phyloP scores from a whole-genome alignment of 2,113 vertebrate species.

The Zosterops japonicus region DNA sequence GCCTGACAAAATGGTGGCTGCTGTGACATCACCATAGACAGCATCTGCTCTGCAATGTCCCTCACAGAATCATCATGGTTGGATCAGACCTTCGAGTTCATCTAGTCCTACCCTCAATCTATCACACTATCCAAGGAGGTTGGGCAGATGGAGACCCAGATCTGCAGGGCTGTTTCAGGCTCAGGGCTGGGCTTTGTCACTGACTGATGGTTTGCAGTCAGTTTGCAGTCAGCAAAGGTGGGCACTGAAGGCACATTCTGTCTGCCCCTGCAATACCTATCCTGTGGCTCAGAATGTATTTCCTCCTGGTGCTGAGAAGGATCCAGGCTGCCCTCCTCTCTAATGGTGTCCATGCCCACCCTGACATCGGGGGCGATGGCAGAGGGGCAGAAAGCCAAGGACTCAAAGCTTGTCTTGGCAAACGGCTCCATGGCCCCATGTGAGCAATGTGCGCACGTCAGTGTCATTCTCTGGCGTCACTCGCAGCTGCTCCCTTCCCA shows the following conservation, averaged over 20 bases:
- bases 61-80: not conserved
- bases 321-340: rapidly evolving
- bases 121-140: not conserved
- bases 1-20: not conserved
- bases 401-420: not conserved
- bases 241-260: not conserved
- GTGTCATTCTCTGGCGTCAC: rapidly evolving
- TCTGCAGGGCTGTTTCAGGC: not conserved
- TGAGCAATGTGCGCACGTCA: rapidly evolving
- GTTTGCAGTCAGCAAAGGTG: not conserved
- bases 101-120: not conserved
- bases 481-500: not conserved
- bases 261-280: rapidly evolving
- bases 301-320: not conserved
- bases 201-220: rapidly evolving
- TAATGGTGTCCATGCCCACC: not conserved
- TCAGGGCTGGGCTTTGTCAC: not conserved
- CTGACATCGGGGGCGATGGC: rapidly evolving
- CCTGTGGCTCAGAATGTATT: rapidly evolving
- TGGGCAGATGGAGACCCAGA: not conserved
- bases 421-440: not conserved
- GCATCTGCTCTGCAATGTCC: not conserved
- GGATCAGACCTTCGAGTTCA: not conserved
- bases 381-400: not conserved
- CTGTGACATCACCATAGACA: not conserved